Evolutionary conservation across 2,888 invertebrate genomes (phyloP).

Genomic region (Apamea crenata): DNA sequence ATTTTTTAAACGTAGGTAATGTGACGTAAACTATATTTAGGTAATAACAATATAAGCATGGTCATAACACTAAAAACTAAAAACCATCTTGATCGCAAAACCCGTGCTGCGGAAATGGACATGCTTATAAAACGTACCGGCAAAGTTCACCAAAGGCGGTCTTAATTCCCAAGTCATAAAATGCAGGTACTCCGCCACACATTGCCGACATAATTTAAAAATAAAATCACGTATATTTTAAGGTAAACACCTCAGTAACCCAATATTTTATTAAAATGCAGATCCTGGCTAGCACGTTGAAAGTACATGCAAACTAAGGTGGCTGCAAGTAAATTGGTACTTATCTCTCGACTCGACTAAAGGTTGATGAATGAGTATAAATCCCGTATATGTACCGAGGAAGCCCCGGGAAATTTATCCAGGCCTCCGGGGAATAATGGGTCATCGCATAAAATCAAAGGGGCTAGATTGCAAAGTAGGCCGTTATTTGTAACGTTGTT

Average conservation of each 20-base stretch:
- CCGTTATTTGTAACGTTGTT: constrained; percentile 63
- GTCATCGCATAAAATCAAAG: constrained; percentile 70
- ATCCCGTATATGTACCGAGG: constrained; percentile 56
- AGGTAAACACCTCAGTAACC: constrained; percentile 48
- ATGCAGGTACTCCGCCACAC: constrained; percentile 6
- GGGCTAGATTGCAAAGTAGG: constrained; percentile 65
- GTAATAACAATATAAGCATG: no score
- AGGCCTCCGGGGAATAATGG: constrained; percentile 66
- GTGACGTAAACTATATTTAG: background rate
- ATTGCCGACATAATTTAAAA: constrained; percentile 38
- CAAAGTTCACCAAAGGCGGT: background rate
- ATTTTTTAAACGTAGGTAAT: background rate
- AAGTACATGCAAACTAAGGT: constrained; percentile 64
- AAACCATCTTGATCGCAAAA: background rate
- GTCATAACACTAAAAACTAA: background rate
- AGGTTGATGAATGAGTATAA: constrained; percentile 70
- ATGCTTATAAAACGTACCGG: background rate
- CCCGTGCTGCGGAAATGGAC: no score
- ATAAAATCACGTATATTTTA: constrained; percentile 48
- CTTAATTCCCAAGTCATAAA: constrained; percentile 23
- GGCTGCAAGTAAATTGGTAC: constrained; percentile 67
- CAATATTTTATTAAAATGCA: constrained; percentile 62
- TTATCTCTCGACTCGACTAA: constrained; percentile 62
- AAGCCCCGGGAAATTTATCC: constrained; percentile 66
- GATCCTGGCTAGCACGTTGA: constrained; percentile 44